These are phyloP conservation scores for Drosophila ananassae DNA, from an alignment of 1,140 invertebrate species.

Conservation along the genomic window DNA sequence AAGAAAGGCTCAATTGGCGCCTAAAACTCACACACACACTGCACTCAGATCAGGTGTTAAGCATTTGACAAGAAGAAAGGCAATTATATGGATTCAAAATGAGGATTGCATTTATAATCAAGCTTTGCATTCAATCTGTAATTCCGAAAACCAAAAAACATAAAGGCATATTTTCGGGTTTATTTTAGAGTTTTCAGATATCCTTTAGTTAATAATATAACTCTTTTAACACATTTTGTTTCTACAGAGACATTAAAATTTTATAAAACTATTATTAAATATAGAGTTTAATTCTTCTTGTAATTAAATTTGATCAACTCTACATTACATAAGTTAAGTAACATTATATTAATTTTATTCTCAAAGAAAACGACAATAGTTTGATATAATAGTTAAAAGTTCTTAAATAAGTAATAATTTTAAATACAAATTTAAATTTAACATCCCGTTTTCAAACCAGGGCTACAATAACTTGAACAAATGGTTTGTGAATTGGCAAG, in stretches of 20 bases:
- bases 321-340: too few species aligned
- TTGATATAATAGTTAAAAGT: too few species aligned
- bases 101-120: constrained; percentile 16
- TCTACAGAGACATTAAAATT: too few species aligned
- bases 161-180: not conserved
- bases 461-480: not conserved
- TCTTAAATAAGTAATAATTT: not conserved
- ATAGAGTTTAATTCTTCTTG: too few species aligned
- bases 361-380: too few species aligned
- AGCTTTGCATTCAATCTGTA: not conserved
- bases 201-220: too few species aligned
- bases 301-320: too few species aligned
- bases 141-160: not conserved
- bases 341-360: too few species aligned
- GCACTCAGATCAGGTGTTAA: not conserved
- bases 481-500: not conserved
- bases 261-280: too few species aligned
- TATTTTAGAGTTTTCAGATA: not conserved
- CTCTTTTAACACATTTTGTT: too few species aligned
- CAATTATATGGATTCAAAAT: constrained; percentile 6
- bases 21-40: not conserved
- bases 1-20: constrained; percentile 16
- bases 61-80: constrained; percentile 16
- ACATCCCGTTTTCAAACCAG: not conserved
- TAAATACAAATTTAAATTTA: not conserved